Conservation (phyloP, 2,113 vertebrate genomes). For the Halcyon senegalensis region DNA sequence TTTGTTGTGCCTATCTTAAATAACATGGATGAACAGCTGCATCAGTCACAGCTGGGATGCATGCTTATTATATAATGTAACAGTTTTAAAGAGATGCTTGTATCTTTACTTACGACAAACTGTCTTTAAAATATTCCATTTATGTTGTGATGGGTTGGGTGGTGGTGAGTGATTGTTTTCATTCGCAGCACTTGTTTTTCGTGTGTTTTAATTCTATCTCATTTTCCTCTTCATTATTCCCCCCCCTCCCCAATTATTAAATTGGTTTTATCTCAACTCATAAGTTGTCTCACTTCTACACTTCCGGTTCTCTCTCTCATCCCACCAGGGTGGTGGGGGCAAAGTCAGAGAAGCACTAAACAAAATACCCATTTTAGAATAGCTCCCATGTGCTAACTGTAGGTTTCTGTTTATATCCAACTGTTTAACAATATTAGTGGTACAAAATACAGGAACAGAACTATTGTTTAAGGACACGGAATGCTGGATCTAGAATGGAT, state of each 20-base stretch:
- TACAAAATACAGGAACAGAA: background rate
- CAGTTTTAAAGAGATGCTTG: background rate
- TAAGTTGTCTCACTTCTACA: background rate
- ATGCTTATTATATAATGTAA: background rate
- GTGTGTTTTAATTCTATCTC: background rate
- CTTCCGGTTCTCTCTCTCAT: background rate
- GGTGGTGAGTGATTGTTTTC: background rate
- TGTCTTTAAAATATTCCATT: background rate
- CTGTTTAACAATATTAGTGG: background rate
- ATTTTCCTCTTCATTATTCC: background rate
- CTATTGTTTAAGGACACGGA: background rate
- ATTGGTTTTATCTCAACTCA: background rate
- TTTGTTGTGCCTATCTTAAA: background rate
- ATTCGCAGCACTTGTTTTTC: background rate
- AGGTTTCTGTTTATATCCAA: background rate
- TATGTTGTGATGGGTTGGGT: background rate
- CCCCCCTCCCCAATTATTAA: background rate
- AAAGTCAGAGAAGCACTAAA: background rate
- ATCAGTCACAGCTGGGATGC: background rate
- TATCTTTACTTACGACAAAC: background rate
- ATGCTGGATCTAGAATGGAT: background rate
- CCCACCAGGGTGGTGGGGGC: accelerated
- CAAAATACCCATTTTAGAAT: background rate
- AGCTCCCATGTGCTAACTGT: background rate
- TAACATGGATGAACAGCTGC: background rate